Evolutionary conservation across 1,140 invertebrate genomes (phyloP), one percentile per base, ranked within the genome.

Genomic region (Liolophura sinensis): DNA sequence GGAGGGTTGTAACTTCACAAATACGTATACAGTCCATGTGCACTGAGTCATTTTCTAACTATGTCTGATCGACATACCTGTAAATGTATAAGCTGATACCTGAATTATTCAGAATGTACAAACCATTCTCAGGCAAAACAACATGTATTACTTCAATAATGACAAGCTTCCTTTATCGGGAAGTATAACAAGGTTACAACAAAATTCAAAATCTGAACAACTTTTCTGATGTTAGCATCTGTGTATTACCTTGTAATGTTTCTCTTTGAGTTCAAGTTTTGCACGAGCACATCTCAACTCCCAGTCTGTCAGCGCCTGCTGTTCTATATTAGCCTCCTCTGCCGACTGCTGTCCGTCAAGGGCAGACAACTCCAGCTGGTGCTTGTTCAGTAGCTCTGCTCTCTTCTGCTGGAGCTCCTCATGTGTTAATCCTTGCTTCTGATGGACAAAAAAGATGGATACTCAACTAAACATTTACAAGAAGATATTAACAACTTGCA

Each of bases 191-290:
- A 40, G 31, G 9, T 5, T 40, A 40, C 3, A 40, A 5, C 31
- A 40, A 9, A 40, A 40, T 40, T 40, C 9, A 3, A 40, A 40
- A 40, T 40, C 9, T 40, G 31, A 40, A 40, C 3, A 40, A 9
- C 31, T 40, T 40, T 9, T 9, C 3, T 3, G 31, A 40, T 9
- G 3, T 40, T 9, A 40, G 9, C 9, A 5, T 22, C 1, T 40
- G 31, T 40, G 15, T 18, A 22, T 27, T 31, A 82, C 80, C 76
- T 81, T 81, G 65, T 82, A 82, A 64, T 82, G 81, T 63, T 76
- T 79, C 58, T 82, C 81, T 64, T 81, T 81, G 31, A 81, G 68
- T 18, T 78, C 71, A 6, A 82, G 74, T 68, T 82, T 80, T 24
- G 78, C 79, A n/a, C 75, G 67, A n/a, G 81, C 79, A 73, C 74